Conservation (phyloP, 2,797 vertebrate genomes). For the Gouania willdenowi region DNA sequence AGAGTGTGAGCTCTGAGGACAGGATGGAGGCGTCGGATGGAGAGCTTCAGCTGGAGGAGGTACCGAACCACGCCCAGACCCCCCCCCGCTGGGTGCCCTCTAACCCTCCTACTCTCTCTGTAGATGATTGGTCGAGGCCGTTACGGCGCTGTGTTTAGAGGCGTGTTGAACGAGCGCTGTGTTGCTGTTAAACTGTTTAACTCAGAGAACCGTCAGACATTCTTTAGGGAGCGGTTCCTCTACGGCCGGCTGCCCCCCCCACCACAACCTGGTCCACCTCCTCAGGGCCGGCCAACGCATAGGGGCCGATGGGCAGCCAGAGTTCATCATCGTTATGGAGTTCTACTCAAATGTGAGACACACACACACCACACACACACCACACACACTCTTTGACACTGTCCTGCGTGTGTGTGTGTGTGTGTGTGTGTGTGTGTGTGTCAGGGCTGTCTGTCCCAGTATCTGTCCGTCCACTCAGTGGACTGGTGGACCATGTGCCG, state of each 20-base stretch:
- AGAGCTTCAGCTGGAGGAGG: too few species aligned
- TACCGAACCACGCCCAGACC: too few species aligned
- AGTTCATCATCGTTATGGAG: conserved; percentile 91
- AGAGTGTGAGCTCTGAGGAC: background rate
- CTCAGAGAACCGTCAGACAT: conserved; percentile 88
- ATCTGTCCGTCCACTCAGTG: conserved; percentile 84
- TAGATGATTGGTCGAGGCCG: conserved; percentile 93
- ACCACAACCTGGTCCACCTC: conserved; percentile 89
- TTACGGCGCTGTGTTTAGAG: conserved; percentile 90
- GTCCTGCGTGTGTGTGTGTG: too few species aligned
- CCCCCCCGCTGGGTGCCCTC: background rate
- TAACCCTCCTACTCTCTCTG: background rate
- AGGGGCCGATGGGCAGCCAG: conserved; percentile 81
- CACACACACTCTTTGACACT: too few species aligned
- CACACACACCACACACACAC: background rate
- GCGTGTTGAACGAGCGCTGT: conserved; percentile 84
- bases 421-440: conserved; percentile 2
- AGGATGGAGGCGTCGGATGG: too few species aligned
- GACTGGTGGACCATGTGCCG: conserved; percentile 92
- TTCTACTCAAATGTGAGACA: conserved; percentile 58
- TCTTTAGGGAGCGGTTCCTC: conserved; percentile 87
- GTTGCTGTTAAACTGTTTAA: conserved; percentile 93
- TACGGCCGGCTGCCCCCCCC: conserved; percentile 86
- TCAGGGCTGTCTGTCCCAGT: conserved; percentile 88
- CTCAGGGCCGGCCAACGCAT: conserved; percentile 85